Evolutionary conservation across 1,140 invertebrate species (phyloP), one percentile per base, ranked within the genome.

Genomic region (Chlorops oryzae): DNA sequence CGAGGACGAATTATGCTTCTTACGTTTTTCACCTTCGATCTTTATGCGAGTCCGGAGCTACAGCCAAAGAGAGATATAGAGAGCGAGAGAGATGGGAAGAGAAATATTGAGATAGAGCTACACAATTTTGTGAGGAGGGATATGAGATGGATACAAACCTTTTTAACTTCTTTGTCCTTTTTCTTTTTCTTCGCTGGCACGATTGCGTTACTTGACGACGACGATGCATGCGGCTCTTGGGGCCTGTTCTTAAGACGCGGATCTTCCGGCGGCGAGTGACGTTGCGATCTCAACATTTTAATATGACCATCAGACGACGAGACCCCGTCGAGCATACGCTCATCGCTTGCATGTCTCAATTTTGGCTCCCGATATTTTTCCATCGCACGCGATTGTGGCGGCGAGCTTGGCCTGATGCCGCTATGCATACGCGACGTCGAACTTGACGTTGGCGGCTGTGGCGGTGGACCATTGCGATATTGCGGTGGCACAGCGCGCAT

Each of bases 21-120:
- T 72, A 7, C 69, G 63, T 53, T 72, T 72, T 47, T 72, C 70
- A 55, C 69, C 69, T 57, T 72, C 70, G 38, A 72, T 69, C 61
- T 73, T 70, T 5, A 73, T 69, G 38, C 68, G 69, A 40, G 72
- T 54, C 9, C 71, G 57, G 32, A 70, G 37, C 73, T 74, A n/a
- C n/a, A n/a, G n/a, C n/a, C n/a, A n/a, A n/a, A n/a, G n/a, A n/a
- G n/a, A n/a, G n/a, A n/a, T n/a, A n/a, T n/a, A n/a, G n/a, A n/a
- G n/a, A n/a, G n/a, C n/a, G n/a, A n/a, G n/a, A n/a, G n/a, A n/a
- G n/a, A n/a, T n/a, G 28, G 21, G 17, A 28, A 35, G 23, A 15
- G 42, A 38, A 25, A n/a, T n/a, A n/a, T n/a, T n/a, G n/a, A n/a
- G n/a, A n/a, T n/a, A n/a, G n/a, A n/a, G n/a, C n/a, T n/a, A n/a